Conservation (phyloP, 1,140 invertebrate species). For the Capitella teleta region DNA sequence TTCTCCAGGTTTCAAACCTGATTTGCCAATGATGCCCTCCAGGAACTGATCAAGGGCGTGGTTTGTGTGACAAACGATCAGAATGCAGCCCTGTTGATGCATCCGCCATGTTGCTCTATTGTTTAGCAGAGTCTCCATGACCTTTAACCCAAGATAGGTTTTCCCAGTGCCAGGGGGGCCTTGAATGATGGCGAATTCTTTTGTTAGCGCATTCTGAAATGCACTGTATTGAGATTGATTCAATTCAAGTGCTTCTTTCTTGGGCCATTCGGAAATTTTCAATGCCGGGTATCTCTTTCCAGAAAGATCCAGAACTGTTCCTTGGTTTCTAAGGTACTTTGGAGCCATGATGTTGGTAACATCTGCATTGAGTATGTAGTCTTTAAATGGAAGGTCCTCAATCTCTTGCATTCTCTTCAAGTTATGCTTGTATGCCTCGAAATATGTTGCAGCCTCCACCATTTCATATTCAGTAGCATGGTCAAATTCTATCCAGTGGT, state of each 20-base stretch:
- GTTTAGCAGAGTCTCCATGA: constrained; percentile 47
- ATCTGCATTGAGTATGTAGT: constrained; percentile 24
- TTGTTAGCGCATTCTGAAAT: constrained; percentile 28
- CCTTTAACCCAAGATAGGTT: constrained; percentile 59
- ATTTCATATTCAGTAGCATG: constrained; percentile 19
- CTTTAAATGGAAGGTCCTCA: constrained; percentile 35
- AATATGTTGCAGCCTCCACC: constrained; percentile 45
- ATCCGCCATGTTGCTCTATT: constrained; percentile 12
- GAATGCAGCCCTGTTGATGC: constrained; percentile 38
- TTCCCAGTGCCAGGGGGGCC: constrained; percentile 65
- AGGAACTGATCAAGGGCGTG: constrained; percentile 82
- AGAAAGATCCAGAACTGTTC: constrained; percentile 16
- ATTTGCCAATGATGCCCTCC: too few relatives aligned
- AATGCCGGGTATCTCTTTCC: constrained; percentile 3
- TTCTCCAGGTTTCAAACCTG: too few relatives aligned
- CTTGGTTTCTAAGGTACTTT: constrained; percentile 15
- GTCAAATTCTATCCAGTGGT: neutral
- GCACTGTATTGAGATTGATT: constrained; percentile 37
- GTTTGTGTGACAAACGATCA: constrained; percentile 75
- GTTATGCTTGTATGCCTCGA: constrained; percentile 44
- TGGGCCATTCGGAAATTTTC: constrained; percentile 22
- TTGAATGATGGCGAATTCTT: constrained; percentile 53
- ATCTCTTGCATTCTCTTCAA: constrained; percentile 35
- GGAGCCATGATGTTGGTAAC: constrained; percentile 17
- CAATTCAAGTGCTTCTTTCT: constrained; percentile 22